Conservation (phyloP, 2,113 vertebrate genomes). For the Sus scrofa region T2T-Sscrofa CM000815.6:126605001-126605500, state of each 20-base stretch:
- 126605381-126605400: conserved; percentile 94
- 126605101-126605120: conserved; percentile 87
- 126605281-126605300: conserved; percentile 99
- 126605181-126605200: conserved; percentile 91
- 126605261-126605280: conserved; percentile 99
- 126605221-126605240: conserved; percentile 95
- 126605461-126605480: conserved; percentile 89
- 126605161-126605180: conserved; percentile 88
- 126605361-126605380: conserved; percentile 96
- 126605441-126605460: conserved; percentile 89
- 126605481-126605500: conserved; percentile 92
- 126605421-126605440: conserved; percentile 92
- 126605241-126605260: conserved; percentile 98
- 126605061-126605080: conserved; percentile 95
- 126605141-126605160: conserved; percentile 88
- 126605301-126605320: conserved; percentile 99
- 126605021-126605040: conserved; percentile 98
- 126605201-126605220: conserved; percentile 93
- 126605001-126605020: conserved; percentile 99
- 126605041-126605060: conserved; percentile 98
- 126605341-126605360: conserved; percentile 96
- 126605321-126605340: conserved; percentile 97
- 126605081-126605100: conserved; percentile 88
- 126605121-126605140: conserved; percentile 88
- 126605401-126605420: conserved; percentile 91